phyloP scores from a whole-genome alignment of 2,888 invertebrate species.

The Sycophila texana region DNA sequence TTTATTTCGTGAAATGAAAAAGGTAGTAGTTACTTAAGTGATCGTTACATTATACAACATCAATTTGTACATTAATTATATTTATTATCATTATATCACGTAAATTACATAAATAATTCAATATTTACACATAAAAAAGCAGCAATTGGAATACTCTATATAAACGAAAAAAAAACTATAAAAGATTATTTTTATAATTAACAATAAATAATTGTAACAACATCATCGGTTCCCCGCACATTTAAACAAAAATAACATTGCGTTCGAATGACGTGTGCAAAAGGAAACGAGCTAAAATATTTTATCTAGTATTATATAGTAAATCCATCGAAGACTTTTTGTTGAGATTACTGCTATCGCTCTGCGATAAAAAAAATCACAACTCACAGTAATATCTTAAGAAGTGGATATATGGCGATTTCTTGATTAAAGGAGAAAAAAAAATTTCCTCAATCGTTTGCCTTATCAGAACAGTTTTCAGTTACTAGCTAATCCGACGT shows the following conservation, averaged over 20 bases:
- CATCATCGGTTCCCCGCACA: not conserved
- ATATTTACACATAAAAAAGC: constrained; percentile 43
- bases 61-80: constrained; percentile 11
- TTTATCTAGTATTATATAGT: no score
- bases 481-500: constrained; percentile 10
- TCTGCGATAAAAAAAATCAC: no score
- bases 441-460: not conserved
- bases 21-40: no score
- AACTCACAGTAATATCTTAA: no score
- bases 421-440: not conserved
- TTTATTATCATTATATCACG: constrained; percentile 33
- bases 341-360: no score
- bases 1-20: no score
- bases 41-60: not conserved
- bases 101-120: constrained; percentile 29
- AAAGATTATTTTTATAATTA: no score
- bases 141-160: constrained; percentile 6
- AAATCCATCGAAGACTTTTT: no score
- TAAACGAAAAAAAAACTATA: constrained; percentile 1
- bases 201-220: no score
- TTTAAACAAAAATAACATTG: not conserved
- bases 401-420: no score
- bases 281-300: not conserved
- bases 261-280: not conserved
- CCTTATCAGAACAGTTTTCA: not conserved